Evolutionary conservation across 2,888 invertebrate species (phyloP), one percentile per base, ranked within the genome.

Genomic region (Epistrophe eligans): DNA sequence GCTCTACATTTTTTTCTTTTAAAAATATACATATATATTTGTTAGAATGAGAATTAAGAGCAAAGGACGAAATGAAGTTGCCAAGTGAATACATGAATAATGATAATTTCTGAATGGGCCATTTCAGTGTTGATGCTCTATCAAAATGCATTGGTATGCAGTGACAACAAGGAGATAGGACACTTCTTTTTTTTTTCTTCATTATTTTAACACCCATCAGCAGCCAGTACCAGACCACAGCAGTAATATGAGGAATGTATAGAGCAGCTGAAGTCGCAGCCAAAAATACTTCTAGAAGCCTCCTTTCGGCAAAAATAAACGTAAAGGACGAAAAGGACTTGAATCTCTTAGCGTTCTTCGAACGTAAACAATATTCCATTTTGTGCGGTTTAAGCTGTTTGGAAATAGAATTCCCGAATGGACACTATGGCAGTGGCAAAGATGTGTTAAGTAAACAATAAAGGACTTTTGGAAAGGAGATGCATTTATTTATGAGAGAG

Each of bases 361-460:
- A 84, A 80, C 76, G 79, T 80, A 84, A 84, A 80, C 79, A 84
- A 84, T 64, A 80, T 84, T 84, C 50, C 35, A 67, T 67, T 84
- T 38, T 76, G 71, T 84, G 79, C 52, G 84, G 76, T 66, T 76
- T 38, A 80, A 84, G 79, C 74, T 84, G 79, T 79, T 84, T 71
- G 70, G 11, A 28, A 45, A 48, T 32, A 17, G 45, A 64, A 71
- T 79, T 71, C 70, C 57, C 76, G 55, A 84, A 74, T 84, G 79
- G 74, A 79, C 84, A 71, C 84, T 84, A 76, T 79, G 84, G 70
- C 70, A 79, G 55, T 28, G 32, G 45, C 17, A 38, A 38, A 58
- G 58, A 71, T 79, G 74, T 79, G 74, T 60, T 13, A 3, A 38
- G 58, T 84, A 84, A 84, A 79, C 79, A 84, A 45, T 48, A 76